Evolutionary conservation across 1,140 invertebrate species (phyloP).

Genomic region (Conus ventricosus): DNA sequence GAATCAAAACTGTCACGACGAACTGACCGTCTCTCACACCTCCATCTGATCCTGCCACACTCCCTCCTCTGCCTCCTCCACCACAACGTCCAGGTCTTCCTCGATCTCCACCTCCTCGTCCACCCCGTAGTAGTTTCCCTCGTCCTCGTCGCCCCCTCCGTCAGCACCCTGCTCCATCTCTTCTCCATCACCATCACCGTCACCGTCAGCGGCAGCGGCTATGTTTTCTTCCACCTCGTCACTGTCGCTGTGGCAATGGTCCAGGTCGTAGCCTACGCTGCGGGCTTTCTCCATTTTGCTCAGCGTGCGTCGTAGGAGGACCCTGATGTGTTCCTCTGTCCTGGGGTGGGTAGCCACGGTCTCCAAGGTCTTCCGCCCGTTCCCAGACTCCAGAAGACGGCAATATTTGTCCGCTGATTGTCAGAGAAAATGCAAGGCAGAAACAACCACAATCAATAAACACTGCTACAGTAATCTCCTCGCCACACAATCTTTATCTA

Average conservation of each 20-base stretch:
- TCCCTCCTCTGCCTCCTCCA: conserved; percentile 22
- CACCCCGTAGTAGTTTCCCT: background rate
- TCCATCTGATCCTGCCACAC: background rate
- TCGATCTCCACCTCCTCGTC: background rate
- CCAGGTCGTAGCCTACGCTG: background rate
- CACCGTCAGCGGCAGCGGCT: background rate
- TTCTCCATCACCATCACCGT: no score
- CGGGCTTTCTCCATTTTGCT: conserved; percentile 15
- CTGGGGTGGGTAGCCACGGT: conserved; percentile 77
- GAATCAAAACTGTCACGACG: background rate
- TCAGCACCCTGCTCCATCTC: background rate
- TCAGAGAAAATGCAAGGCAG: background rate
- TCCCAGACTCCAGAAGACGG: conserved; percentile 87
- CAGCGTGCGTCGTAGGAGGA: conserved; percentile 50
- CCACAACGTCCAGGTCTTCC: background rate
- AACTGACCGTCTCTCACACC: background rate
- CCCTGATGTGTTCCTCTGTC: conserved; percentile 47
- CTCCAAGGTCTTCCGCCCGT: conserved; percentile 85
- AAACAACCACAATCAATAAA: background rate
- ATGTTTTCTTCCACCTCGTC: background rate
- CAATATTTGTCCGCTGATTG: conserved; percentile 92
- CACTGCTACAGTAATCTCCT: background rate
- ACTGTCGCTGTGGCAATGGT: background rate
- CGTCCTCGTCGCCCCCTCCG: background rate
- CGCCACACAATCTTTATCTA: background rate